Evolutionary conservation across 1,140 invertebrate species (phyloP), one percentile per base, ranked within the genome.

Genomic region (Heliconius nattereri): DNA sequence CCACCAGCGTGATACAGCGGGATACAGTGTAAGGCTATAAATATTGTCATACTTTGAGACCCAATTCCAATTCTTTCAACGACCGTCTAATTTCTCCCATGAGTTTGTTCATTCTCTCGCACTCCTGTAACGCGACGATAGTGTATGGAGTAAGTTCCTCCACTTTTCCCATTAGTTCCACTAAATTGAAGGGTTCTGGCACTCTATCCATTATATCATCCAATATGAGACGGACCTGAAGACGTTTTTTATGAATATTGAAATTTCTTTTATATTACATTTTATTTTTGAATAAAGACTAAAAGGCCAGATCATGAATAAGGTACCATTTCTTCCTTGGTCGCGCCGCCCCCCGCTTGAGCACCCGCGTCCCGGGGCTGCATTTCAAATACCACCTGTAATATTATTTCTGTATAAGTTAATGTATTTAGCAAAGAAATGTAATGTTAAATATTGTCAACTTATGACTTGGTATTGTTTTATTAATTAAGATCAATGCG

Each of bases 81-180:
- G 98, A 98, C 26, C 97, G 94, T 78, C 96, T 95, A 37, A 99
- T 96, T 92, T 98, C 98, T 7, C 94, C 94, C 79, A 97, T 98
- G 2, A 99, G 94, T 13, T 96, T 95, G 90, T 99, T 99, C 98
- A 99, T 99, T 72, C 98, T 95, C 92, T 99, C 98, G 90, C 98
- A 99, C 95, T 99, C 98, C 95, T 99, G 98, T 83, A 99, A 97
- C 7, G 98, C 98, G 0, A 99, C 98, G 23, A 99, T 98, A 0
- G 98, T 97, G 86, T 97, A 99, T 0, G 98, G 98, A 3, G 98
- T 98, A 84, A 97, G 95, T 84, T 99, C 98, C 94, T 99, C 98
- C 2, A 97, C 97, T 93, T 98, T 98, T 3, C 95, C 96, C 96
- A 98, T 97, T 76, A 99, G 95, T 87, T 99, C 98, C 19, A 93